Base-by-base conservation (phyloP, 2,888 invertebrate species). In the Sarcophaga rosellei region DNA sequence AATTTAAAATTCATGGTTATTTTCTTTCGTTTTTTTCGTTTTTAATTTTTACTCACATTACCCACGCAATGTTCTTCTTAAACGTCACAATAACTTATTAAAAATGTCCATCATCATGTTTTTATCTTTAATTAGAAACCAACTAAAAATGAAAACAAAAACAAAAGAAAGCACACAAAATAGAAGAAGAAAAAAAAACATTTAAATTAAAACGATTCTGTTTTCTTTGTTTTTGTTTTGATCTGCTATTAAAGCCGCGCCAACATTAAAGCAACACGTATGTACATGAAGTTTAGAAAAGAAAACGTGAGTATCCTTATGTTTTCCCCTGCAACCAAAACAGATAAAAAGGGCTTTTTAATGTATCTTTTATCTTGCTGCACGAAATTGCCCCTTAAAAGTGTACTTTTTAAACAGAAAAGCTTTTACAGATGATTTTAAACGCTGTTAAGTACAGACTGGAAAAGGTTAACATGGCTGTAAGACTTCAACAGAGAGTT, bases 311-410 rank as follows among this genome's bases (percentile, higher is more conserved):
- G 68, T 44, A 83, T 78, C 73, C 78, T 53, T 15, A 65, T 3
- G 45, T 68, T n/a, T 83, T 84, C 86, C 68, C 86, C 86, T 86
- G 73, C 70, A 81, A 85, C 82, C 66, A 63, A 20, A 53, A 44
- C 2, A 61, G 53, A 53, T 53, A 0, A 70, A 59, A 65, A 65
- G 25, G 21, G 35, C n/a, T 62, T 63, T 74, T 53, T 45, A 17
- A 15, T 23, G 35, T 20, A 70, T 23, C 15, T 15, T 47, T 47
- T 53, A 25, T 72, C 80, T 84, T 15, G 0, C 11, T 6, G n/a
- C 57, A 72, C n/a, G 25, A 35, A 6, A 57, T 66, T 73, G 4
- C 83, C 78, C 78, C 83, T 84, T 69, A 79, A 65, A 79, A 73
- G 68, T n/a, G 62, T 45, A 78, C 72, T 15, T 53, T 53, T 83